Percentiles rank a stretch among this genome's conserved stretches.
These are phyloP conservation scores for Eupeodes luniger DNA, from an alignment of 2,888 invertebrate species.

Conservation along the genomic window DNA sequence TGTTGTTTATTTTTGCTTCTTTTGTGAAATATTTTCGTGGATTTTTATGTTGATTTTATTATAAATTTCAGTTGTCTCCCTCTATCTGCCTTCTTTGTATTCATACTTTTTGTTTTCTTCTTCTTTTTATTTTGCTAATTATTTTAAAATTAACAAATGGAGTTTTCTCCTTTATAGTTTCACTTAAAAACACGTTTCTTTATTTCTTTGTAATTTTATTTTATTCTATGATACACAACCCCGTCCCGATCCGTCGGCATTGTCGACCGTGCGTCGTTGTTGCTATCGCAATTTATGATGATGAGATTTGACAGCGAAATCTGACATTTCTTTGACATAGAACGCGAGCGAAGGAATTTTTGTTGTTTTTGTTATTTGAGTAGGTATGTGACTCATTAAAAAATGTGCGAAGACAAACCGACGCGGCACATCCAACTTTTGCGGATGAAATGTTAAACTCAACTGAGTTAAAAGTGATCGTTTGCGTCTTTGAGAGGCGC, in stretches of 20 bases:
- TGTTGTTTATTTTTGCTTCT: constrained; percentile 8
- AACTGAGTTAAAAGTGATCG: constrained; percentile 60
- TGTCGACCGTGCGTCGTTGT: too few species aligned
- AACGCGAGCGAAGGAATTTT: not conserved
- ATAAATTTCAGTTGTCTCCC: not conserved
- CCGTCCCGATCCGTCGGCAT: too few species aligned
- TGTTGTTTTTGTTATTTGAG: not conserved
- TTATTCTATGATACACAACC: not conserved
- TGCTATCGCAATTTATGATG: constrained; percentile 1
- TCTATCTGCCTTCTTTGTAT: not conserved
- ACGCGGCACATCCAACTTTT: constrained; percentile 45
- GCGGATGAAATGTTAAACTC: constrained; percentile 63
- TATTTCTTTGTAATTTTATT: not conserved
- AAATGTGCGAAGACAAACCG: constrained; percentile 2
- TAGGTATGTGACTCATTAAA: constrained; percentile 12
- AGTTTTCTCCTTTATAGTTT: constrained; percentile 6
- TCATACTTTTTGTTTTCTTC: constrained; percentile 4
- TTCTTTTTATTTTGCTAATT: not conserved
- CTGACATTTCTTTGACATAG: constrained; percentile 31
- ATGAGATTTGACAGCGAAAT: constrained; percentile 44
- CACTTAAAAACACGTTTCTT: constrained; percentile 40
- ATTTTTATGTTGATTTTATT: constrained; percentile 31
- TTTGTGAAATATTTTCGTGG: constrained; percentile 7
- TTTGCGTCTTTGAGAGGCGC: constrained; percentile 37
- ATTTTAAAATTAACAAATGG: not conserved